A percentile compares a stretch with the other conserved stretches of the same genome.
Evolutionary conservation across 1,140 invertebrate species (phyloP).

Genomic region (Caenorhabditis brenneri): DNA sequence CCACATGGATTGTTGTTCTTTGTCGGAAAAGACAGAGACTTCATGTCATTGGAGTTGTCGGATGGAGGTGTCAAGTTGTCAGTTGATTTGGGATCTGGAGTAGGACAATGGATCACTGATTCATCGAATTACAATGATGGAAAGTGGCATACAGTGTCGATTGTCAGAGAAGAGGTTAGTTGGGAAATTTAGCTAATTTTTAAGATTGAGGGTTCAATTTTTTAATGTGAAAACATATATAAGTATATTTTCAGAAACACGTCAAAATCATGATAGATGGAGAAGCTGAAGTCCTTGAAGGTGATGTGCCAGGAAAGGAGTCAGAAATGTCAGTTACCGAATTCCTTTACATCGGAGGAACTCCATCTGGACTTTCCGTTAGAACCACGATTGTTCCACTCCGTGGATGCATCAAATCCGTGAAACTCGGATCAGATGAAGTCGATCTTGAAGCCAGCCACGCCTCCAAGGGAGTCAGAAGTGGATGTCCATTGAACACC

Average conservation of each 20-base stretch:
- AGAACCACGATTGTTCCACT: slow-evolving; percentile 77
- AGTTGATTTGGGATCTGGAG: slow-evolving; percentile 68
- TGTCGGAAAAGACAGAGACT: slow-evolving; percentile 79
- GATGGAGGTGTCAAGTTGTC: slow-evolving; percentile 79
- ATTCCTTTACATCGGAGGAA: slow-evolving; percentile 84
- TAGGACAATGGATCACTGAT: slow-evolving; percentile 52
- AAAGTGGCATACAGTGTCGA: slow-evolving; percentile 66
- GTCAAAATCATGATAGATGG: slow-evolving; percentile 66
- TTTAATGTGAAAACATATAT: too few relatives aligned
- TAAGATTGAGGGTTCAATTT: too few relatives aligned
- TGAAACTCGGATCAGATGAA: slow-evolving; percentile 78
- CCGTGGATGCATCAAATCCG: slow-evolving; percentile 88
- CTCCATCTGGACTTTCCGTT: slow-evolving; percentile 61
- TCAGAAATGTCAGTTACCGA: slow-evolving; percentile 75
- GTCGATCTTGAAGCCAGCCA: slow-evolving; percentile 82
- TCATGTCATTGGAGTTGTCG: slow-evolving; percentile 83
- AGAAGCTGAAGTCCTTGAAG: slow-evolving; percentile 59
- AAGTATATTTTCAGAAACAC: slow-evolving; percentile 57
- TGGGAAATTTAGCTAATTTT: too few relatives aligned
- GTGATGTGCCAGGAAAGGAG: slow-evolving; percentile 71
- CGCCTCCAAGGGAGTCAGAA: slow-evolving; percentile 79
- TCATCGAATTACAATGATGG: slow-evolving; percentile 64
- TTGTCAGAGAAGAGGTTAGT: slow-evolving; percentile 47
- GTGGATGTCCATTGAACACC: slow-evolving; percentile 83
- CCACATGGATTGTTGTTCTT: slow-evolving; percentile 86